Evolutionary conservation across 2,888 invertebrate genomes (phyloP).

Genomic region (Hirtodrosophila cameraria): DNA sequence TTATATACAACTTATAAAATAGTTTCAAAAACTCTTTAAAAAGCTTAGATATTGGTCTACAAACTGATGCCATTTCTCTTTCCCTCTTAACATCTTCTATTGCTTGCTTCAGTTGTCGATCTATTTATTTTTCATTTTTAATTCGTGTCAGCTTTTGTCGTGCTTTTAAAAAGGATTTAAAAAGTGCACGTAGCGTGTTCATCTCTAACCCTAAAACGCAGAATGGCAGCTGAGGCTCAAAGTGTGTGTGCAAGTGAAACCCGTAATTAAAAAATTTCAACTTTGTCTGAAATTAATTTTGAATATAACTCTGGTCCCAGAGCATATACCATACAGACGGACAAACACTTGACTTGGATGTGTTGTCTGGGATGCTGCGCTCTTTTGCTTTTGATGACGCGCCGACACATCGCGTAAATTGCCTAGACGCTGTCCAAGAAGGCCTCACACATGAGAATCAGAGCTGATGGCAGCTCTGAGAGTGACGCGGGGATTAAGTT

Average conservation of each 20-base stretch:
- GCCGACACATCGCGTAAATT: conserved; percentile 71
- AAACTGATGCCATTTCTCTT: not conserved
- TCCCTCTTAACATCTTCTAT: too few relatives aligned
- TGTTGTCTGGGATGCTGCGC: too few relatives aligned
- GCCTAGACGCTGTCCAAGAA: conserved; percentile 52
- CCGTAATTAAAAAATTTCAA: conserved; percentile 76
- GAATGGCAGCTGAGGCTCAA: conserved; percentile 8
- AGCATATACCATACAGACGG: conserved; percentile 19
- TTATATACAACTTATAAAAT: too few relatives aligned
- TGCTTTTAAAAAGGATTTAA: conserved; percentile 9
- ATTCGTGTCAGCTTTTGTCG: not conserved
- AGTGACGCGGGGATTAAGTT: conserved; percentile 75
- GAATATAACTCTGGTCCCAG: conserved; percentile 47
- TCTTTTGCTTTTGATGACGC: conserved; percentile 68
- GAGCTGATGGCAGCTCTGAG: conserved; percentile 32
- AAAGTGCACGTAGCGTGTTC: conserved; percentile 26
- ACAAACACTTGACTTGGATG: conserved; percentile 71
- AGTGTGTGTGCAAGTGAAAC: conserved; percentile 56
- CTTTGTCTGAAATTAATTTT: conserved; percentile 77
- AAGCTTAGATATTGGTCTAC: not conserved
- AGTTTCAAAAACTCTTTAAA: too few relatives aligned
- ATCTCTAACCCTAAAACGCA: conserved; percentile 38
- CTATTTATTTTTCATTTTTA: not conserved
- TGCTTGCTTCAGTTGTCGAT: too few relatives aligned
- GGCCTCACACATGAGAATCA: conserved; percentile 29